Conservation (phyloP, 1,140 invertebrate genomes). For the Papilio helenus region DNA sequence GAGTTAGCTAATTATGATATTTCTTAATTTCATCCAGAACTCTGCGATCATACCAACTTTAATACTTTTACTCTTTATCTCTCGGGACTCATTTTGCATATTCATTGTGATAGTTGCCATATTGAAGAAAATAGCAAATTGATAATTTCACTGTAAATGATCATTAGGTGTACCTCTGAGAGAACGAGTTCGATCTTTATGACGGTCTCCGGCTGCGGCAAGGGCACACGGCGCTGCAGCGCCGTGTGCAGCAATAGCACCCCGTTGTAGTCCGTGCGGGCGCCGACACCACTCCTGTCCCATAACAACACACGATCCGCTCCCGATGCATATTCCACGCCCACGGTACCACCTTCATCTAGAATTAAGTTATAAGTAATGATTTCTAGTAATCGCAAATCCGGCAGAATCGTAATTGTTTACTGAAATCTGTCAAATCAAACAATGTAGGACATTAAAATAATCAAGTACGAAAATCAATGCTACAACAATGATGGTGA, state of each 20-base stretch:
- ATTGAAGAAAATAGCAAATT: not conserved
- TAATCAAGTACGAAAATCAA: constrained; percentile 42
- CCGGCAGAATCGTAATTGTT: constrained; percentile 70
- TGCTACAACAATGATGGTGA: not conserved
- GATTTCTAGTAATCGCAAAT: constrained; percentile 42
- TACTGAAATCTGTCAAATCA: constrained; percentile 77
- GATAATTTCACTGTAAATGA: constrained; percentile 36
- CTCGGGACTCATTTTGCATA: not conserved
- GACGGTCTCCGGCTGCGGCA: constrained; percentile 86
- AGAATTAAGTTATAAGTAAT: constrained; percentile 49
- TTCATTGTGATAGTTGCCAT: constrained; percentile 11
- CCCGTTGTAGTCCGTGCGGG: constrained; percentile 94
- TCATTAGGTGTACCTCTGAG: constrained; percentile 87
- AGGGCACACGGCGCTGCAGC: constrained; percentile 90
- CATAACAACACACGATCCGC: constrained; percentile 92
- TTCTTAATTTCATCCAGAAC: not conserved
- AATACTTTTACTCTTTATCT: not conserved
- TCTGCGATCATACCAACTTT: not conserved
- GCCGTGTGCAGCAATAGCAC: constrained; percentile 94
- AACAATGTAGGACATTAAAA: constrained; percentile 73
- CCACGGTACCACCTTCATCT: constrained; percentile 73
- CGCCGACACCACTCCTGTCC: constrained; percentile 90
- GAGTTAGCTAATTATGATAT: not conserved
- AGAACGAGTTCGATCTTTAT: constrained; percentile 93
- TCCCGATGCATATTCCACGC: constrained; percentile 88